Evolutionary conservation across 2,113 vertebrate genomes (phyloP).

Genomic region (Pampusana beccarii): DNA sequence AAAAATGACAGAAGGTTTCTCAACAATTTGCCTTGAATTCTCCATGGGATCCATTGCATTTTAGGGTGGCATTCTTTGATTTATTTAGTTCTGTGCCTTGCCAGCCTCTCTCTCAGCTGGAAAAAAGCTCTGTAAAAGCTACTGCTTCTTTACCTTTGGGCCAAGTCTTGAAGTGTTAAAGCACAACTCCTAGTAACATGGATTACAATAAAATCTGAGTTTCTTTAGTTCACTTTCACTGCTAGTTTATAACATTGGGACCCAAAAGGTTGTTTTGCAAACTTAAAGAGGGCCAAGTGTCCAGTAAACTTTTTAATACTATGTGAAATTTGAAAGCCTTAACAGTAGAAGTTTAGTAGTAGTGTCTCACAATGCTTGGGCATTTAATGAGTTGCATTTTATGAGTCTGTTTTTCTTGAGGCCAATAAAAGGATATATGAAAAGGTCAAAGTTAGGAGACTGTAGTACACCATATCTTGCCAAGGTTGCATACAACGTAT

Average conservation of each 20-base stretch:
- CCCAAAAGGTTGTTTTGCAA: constrained; percentile 50
- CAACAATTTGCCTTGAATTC: constrained; percentile 1
- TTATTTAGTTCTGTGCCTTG: constrained; percentile 9
- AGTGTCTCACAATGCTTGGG: constrained; percentile 13
- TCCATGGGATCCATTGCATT: not conserved
- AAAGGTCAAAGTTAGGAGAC: constrained; percentile 23
- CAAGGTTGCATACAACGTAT: not conserved
- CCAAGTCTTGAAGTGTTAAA: constrained; percentile 57
- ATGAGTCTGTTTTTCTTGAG: constrained; percentile 37
- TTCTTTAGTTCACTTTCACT: constrained; percentile 50
- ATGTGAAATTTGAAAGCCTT: constrained; percentile 57
- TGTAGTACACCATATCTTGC: not conserved
- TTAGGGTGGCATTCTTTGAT: not conserved
- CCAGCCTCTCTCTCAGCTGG: not conserved
- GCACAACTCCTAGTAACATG: constrained; percentile 43
- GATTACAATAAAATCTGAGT: constrained; percentile 52
- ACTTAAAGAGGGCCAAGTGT: constrained; percentile 58
- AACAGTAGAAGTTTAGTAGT: constrained; percentile 30
- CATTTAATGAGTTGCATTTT: constrained; percentile 58
- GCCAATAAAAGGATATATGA: constrained; percentile 38
- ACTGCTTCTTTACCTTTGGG: constrained; percentile 1
- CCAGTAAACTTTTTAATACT: constrained; percentile 64
- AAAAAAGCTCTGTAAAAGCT: constrained; percentile 34
- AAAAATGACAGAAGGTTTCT: not conserved
- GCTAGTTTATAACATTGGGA: constrained; percentile 32